Evolutionary conservation across 2,888 invertebrate species (phyloP).

Genomic region (Pseudococcus jackbeardsleyi): DNA sequence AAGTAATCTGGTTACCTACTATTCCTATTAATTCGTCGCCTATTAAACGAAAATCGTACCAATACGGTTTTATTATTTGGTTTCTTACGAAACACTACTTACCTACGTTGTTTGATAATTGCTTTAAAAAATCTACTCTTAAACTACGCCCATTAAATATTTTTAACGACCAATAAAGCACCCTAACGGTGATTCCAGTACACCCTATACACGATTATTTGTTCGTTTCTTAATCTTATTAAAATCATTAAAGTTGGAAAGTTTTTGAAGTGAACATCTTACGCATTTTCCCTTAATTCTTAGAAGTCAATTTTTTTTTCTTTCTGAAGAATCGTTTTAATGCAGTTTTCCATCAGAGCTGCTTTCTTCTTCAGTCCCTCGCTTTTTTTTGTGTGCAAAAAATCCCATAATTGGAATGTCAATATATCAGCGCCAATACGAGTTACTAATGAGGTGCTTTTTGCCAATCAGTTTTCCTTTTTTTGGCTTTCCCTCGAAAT

Average conservation of each 20-base stretch:
- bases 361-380: slow-evolving; percentile 30
- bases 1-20: not conserved
- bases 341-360: slow-evolving; percentile 45
- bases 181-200: slow-evolving; percentile 45
- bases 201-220: slow-evolving; percentile 34
- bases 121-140: slow-evolving; percentile 1
- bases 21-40: not conserved
- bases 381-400: slow-evolving; percentile 28
- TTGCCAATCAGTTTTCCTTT: slow-evolving; percentile 54
- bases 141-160: slow-evolving; percentile 48
- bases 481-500: slow-evolving; percentile 27
- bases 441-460: slow-evolving; percentile 55
- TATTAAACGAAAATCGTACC: not conserved
- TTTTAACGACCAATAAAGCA: slow-evolving; percentile 49
- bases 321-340: slow-evolving; percentile 36
- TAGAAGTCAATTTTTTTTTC: slow-evolving; percentile 11
- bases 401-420: slow-evolving; percentile 60
- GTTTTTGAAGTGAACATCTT: slow-evolving; percentile 54
- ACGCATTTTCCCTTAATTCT: slow-evolving; percentile 35
- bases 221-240: slow-evolving; percentile 47
- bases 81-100: not conserved
- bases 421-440: slow-evolving; percentile 59
- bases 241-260: slow-evolving; percentile 53
- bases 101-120: slow-evolving; percentile 3
- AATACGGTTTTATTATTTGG: not conserved